Evolutionary conservation across 1,140 invertebrate genomes (phyloP).

Genomic region (Episyrphus balteatus): DNA sequence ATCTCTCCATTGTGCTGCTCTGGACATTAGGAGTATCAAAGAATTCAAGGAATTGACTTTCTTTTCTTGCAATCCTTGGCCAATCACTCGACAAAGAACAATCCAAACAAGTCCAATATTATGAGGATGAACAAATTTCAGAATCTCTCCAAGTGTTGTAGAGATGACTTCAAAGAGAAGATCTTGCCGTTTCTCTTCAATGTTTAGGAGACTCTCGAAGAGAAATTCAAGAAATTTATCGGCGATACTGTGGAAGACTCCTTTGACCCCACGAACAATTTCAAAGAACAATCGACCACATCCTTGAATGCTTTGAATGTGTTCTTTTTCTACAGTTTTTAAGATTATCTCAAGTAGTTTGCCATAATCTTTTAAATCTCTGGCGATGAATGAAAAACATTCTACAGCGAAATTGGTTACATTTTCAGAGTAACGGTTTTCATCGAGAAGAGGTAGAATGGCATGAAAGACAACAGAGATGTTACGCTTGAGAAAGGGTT

Average conservation of each 20-base stretch:
- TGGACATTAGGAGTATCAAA: conserved; percentile 41
- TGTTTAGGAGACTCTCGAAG: conserved; percentile 41
- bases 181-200: conserved; percentile 41
- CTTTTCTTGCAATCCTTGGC: background rate
- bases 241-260: conserved; percentile 71
- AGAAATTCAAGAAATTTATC: conserved; percentile 51
- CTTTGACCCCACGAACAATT: conserved; percentile 64
- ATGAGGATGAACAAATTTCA: conserved; percentile 44
- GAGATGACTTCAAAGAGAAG: conserved; percentile 50
- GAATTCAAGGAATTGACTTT: conserved; percentile 7
- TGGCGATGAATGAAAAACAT: conserved; percentile 82
- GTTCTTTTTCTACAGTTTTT: conserved; percentile 49
- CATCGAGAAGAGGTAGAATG: conserved; percentile 62
- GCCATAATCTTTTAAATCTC: conserved; percentile 73
- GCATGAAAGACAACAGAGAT: conserved; percentile 60
- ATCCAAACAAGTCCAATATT: conserved; percentile 50
- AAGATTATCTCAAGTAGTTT: conserved; percentile 63
- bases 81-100: conserved; percentile 10
- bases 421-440: conserved; percentile 57
- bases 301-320: conserved; percentile 56
- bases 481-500: conserved; percentile 70
- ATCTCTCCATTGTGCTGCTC: conserved; percentile 47
- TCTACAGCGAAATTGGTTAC: conserved; percentile 89
- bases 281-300: conserved; percentile 78
- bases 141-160: conserved; percentile 47